Evolutionary conservation across 2,113 vertebrate genomes (phyloP).

Genomic region (Lates calcarifer): DNA sequence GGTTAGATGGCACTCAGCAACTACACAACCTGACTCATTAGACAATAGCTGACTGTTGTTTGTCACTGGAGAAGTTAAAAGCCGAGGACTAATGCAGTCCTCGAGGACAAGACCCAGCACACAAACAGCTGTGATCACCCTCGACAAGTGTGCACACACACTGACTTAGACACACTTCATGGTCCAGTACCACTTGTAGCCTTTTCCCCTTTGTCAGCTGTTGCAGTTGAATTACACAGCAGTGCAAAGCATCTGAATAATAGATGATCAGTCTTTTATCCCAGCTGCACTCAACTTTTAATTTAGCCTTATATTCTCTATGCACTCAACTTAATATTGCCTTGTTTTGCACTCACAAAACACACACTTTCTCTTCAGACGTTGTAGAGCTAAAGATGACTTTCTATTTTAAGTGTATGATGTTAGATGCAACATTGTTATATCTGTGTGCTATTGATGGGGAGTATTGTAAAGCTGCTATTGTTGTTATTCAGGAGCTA

Average conservation of each 20-base stretch:
- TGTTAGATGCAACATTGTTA: neutral
- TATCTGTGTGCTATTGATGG: neutral
- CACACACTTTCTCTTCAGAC: neutral
- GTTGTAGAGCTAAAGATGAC: neutral
- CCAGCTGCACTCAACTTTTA: conserved; percentile 54
- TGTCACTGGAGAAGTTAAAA: conserved; percentile 64
- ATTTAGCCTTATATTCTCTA: conserved; percentile 19
- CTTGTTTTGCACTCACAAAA: conserved; percentile 12
- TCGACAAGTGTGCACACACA: conserved; percentile 7
- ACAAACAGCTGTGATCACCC: conserved; percentile 21
- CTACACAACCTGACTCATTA: conserved; percentile 34
- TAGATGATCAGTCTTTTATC: conserved; percentile 67
- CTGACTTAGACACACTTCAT: conserved; percentile 39
- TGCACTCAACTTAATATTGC: neutral
- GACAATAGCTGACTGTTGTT: conserved; percentile 59
- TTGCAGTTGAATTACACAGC: conserved; percentile 67
- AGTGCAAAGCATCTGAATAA: conserved; percentile 77
- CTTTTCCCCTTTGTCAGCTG: conserved; percentile 74
- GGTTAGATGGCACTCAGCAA: conserved; percentile 11
- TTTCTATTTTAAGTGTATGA: neutral
- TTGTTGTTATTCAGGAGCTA: conserved; percentile 52
- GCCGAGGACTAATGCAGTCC: conserved; percentile 45
- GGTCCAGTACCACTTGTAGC: conserved; percentile 45
- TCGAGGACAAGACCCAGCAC: conserved; percentile 25
- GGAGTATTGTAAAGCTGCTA: conserved; percentile 8